A percentile compares a stretch with the other conserved stretches of the same genome.
These are phyloP conservation scores for Bubo bubo DNA, from an alignment of 2,113 vertebrate species.

Conservation along the genomic window DNA sequence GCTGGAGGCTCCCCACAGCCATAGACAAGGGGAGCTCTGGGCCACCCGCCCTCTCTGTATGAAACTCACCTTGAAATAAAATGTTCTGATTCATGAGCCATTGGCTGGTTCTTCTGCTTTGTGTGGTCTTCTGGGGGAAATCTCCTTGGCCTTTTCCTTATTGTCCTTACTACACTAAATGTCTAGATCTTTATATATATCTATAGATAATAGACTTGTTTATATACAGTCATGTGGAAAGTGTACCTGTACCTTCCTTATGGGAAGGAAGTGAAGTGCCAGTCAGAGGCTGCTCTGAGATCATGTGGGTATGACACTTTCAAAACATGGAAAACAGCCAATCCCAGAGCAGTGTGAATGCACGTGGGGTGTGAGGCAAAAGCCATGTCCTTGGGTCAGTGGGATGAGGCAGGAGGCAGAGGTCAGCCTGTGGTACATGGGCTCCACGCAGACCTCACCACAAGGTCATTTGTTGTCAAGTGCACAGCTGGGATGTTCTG, in stretches of 20 bases:
- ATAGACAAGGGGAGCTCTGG: fast-evolving
- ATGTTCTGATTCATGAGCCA: neutral
- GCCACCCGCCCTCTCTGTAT: neutral
- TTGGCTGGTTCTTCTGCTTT: neutral
- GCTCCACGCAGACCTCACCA: neutral
- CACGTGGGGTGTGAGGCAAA: neutral
- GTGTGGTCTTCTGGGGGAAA: neutral
- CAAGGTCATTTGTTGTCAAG: neutral
- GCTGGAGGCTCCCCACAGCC: neutral
- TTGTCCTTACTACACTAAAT: neutral
- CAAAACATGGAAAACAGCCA: neutral
- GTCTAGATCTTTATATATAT: neutral
- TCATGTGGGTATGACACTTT: neutral
- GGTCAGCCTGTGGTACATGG: neutral
- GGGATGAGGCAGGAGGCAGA: neutral
- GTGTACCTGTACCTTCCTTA: neutral
- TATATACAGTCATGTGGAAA: too few species aligned
- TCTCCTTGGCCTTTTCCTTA: neutral
- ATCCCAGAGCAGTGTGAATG: neutral
- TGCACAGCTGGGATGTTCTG: neutral
- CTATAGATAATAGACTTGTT: neutral
- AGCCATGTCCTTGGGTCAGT: neutral
- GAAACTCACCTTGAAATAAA: neutral
- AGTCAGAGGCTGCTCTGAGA: neutral
- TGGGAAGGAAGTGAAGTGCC: neutral